Evolutionary conservation across 2,797 vertebrate species (phyloP), one percentile per base, ranked within the genome.

Genomic region (Diplodus sargus): DNA sequence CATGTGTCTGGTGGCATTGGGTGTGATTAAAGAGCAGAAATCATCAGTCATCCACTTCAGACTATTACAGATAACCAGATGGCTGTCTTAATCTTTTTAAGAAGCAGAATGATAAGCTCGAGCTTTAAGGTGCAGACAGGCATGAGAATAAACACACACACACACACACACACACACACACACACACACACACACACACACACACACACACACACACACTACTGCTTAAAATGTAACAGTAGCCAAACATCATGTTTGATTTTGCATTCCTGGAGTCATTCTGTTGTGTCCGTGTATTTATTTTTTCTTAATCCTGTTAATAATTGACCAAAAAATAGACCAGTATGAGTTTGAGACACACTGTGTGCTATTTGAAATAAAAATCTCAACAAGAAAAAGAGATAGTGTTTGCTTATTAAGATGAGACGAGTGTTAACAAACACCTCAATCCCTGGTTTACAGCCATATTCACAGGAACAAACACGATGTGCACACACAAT

Each of bases 71-170:
- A 80, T 64, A 76, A 68, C 60, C 78, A 76, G 74, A 71, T 18
- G 39, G 61, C 1, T 2, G 1, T 3, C 39, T 74, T 82, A 73
- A 90, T 92, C 70, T 65, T 2, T 42, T 89, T 60, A 80, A 65
- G 76, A 47, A 12, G 45, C 57, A 49, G 13, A 76, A 69, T 51
- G 25, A 80, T 67, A 30, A 9, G 17, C 39, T 77, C 17, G n/a
- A 60, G 68, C 20, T 28, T 74, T 43, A 23, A 74, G 17, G 51
- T 76, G 66, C 34, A 63, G 49, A 81, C 59, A 70, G 14, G 30
- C 23, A 16, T 3, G 2, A 10, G 4, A 1, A 8, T 14, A 16
- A 54, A 70, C 47, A 67, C 25, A 61, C 18, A 28, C 52, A 56
- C 23, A 5, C 47, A 58, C 58, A 69, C 17, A 43, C 28, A 66